A percentile compares a stretch with the other conserved stretches of the same genome.
These are phyloP conservation scores for Hypselothyrea guttata DNA, from an alignment of 2,888 invertebrate species.

Conservation along the genomic window DNA sequence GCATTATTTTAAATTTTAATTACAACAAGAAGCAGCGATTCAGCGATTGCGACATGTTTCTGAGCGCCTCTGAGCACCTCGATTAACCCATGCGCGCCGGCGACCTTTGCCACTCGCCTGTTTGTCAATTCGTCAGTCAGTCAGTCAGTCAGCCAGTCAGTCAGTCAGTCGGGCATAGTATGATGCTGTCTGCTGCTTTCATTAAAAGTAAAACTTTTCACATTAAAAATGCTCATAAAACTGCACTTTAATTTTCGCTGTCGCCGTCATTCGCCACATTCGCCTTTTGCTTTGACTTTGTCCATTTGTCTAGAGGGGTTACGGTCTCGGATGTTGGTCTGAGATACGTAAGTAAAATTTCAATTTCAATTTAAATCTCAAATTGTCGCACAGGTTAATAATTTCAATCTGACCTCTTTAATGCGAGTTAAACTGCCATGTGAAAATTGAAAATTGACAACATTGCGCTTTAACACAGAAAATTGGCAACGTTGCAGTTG, in stretches of 20 bases:
- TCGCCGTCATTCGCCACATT: conserved; percentile 34
- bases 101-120: conserved; percentile 45
- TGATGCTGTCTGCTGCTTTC: conserved; percentile 56
- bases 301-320: conserved; percentile 24
- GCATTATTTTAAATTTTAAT: conserved; percentile 65
- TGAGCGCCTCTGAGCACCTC: conserved; percentile 65
- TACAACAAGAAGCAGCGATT: conserved; percentile 55
- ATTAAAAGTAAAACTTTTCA: conserved; percentile 68
- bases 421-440: conserved; percentile 9
- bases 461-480: background rate
- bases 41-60: conserved; percentile 25
- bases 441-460: conserved; percentile 38
- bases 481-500: conserved; percentile 36
- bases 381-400: conserved; percentile 65
- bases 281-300: conserved; percentile 48
- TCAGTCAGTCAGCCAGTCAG: conserved; percentile 13
- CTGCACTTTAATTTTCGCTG: conserved; percentile 68
- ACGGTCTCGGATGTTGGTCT: background rate
- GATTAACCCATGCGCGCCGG: conserved; percentile 66
- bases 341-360: background rate
- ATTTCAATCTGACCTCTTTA: conserved; percentile 71
- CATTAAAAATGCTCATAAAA: conserved; percentile 77
- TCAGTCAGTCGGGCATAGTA: conserved; percentile 35
- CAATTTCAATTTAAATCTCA: conserved; percentile 67
- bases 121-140: conserved; percentile 23